Evolutionary conservation across 2,888 invertebrate genomes (phyloP).

Genomic region (Dyspetes luteomarginatus): DNA sequence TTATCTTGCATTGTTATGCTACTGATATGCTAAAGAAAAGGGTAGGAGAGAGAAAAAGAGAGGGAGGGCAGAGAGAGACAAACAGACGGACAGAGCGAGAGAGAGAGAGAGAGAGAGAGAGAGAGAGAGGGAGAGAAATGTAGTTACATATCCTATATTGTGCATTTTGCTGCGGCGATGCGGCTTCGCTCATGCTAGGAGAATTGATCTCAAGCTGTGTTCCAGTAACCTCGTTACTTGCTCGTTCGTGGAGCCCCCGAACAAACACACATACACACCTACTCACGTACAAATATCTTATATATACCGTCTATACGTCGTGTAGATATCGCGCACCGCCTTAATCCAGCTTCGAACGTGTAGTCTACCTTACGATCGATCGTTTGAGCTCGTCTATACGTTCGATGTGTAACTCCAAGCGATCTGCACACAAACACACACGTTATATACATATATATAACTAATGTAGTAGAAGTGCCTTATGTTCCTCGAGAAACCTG

Average conservation of each 20-base stretch:
- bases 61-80: too few relatives aligned
- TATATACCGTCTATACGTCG: conserved; percentile 18
- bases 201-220: conserved; percentile 76
- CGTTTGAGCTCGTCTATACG: conserved; percentile 22
- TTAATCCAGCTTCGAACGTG: conserved; percentile 31
- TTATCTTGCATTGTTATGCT: too few relatives aligned
- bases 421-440: not conserved
- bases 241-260: conserved; percentile 55
- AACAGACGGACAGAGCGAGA: not conserved
- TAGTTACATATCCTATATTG: not conserved
- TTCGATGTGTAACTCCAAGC: not conserved
- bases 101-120: conserved; percentile 17
- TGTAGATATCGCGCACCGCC: not conserved
- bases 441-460: not conserved
- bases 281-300: conserved; percentile 2
- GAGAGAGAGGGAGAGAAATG: not conserved
- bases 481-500: conserved; percentile 40
- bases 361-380: conserved; percentile 34
- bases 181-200: conserved; percentile 60
- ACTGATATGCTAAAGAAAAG: too few relatives aligned
- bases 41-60: too few relatives aligned
- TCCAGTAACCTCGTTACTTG: conserved; percentile 78
- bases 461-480: conserved; percentile 5
- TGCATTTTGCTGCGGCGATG: conserved; percentile 16
- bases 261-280: not conserved